Conservation (phyloP, 1,140 invertebrate genomes). For the Scylla paramamosain region DNA sequence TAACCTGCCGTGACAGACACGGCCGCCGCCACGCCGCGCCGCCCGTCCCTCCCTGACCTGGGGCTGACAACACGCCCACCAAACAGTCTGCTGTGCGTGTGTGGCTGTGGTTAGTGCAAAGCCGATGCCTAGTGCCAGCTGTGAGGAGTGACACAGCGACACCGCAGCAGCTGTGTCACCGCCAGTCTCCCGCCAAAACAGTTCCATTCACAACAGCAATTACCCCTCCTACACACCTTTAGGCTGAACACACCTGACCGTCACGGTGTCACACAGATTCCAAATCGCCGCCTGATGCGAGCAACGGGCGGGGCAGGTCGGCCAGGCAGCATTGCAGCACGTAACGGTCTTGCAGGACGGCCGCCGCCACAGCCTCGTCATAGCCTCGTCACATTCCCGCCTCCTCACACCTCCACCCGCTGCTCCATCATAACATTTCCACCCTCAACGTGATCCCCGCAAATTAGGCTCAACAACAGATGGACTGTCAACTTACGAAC, state of each 20-base stretch:
- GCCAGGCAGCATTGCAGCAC: constrained; percentile 9
- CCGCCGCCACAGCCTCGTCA: neutral
- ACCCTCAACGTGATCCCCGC: constrained; percentile 29
- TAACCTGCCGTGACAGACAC: neutral
- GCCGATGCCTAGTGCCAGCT: neutral
- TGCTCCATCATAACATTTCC: neutral
- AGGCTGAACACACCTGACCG: neutral
- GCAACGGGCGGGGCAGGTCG: neutral
- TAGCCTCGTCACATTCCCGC: neutral
- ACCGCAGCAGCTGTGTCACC: constrained; percentile 62
- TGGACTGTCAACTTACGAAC: constrained; percentile 69
- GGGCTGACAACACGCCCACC: neutral
- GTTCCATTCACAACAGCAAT: constrained; percentile 14
- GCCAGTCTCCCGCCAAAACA: constrained; percentile 70
- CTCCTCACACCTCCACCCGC: constrained; percentile 34
- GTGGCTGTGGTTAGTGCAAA: neutral
- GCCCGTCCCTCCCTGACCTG: neutral
- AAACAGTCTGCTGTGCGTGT: neutral
- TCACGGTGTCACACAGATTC: neutral
- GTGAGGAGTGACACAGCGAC: neutral
- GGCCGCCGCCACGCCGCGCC: neutral
- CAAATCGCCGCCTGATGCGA: neutral
- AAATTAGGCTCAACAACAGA: constrained; percentile 27
- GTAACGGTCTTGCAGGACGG: constrained; percentile 49
- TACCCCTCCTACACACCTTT: constrained; percentile 19